These are phyloP conservation scores for Trisateles emortualis DNA, from an alignment of 2,888 invertebrate genomes.

Conservation along the genomic window DNA sequence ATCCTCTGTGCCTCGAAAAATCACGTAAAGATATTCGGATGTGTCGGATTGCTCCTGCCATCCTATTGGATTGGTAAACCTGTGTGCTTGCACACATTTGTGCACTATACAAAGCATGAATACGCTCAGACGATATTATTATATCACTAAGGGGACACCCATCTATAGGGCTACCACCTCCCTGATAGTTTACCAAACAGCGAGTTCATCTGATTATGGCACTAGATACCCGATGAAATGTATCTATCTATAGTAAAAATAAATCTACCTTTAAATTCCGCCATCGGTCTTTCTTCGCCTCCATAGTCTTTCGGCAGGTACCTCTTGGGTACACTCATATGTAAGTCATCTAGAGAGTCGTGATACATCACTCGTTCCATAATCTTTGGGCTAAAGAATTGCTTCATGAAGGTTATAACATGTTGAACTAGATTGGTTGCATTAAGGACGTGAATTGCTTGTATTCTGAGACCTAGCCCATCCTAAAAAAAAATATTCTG, in stretches of 20 bases:
- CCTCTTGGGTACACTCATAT: conserved; percentile 62
- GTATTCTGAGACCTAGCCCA: conserved; percentile 72
- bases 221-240: neutral
- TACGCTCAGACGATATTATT: too few species aligned
- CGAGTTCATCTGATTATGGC: too few species aligned
- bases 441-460: conserved; percentile 77
- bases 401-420: conserved; percentile 67
- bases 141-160: too few species aligned
- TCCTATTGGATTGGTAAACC: too few species aligned
- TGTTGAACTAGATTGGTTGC: conserved; percentile 65
- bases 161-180: too few species aligned
- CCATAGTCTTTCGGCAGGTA: conserved; percentile 72
- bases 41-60: too few species aligned
- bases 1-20: too few species aligned
- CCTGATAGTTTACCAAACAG: too few species aligned
- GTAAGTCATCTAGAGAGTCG: conserved; percentile 62
- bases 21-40: too few species aligned
- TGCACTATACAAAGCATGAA: too few species aligned
- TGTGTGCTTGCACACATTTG: too few species aligned
- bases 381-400: conserved; percentile 73
- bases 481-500: conserved; percentile 76
- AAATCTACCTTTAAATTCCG: conserved; percentile 69
- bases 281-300: conserved; percentile 63
- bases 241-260: neutral
- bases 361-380: conserved; percentile 69